Evolutionary conservation across 2,113 vertebrate genomes (phyloP).

Genomic region (Oryzias celebensis): DNA sequence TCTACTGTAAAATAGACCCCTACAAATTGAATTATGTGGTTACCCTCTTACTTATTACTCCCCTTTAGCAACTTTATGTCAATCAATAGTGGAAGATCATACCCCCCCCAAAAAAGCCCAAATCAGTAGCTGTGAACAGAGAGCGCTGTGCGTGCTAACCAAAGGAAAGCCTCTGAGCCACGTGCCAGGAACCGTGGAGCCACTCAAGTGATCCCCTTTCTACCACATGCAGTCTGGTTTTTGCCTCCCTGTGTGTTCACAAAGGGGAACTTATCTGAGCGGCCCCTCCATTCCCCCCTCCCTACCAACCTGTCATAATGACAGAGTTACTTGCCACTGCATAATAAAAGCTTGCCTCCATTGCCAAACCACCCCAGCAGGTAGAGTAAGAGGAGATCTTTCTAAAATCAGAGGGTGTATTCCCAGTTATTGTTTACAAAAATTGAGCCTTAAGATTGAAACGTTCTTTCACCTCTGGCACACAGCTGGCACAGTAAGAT

Average conservation of each 20-base stretch:
- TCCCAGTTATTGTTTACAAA: constrained; percentile 31
- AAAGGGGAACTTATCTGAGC: constrained; percentile 88
- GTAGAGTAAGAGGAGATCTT: constrained; percentile 27
- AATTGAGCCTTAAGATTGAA: constrained; percentile 12
- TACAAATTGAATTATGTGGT: neutral
- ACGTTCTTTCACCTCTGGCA: constrained; percentile 14
- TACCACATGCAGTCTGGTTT: constrained; percentile 85
- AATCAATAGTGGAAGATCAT: constrained; percentile 21
- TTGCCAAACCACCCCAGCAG: constrained; percentile 66
- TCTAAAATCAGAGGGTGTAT: constrained; percentile 12
- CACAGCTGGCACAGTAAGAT: constrained; percentile 7
- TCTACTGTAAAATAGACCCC: neutral
- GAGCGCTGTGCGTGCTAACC: constrained; percentile 39
- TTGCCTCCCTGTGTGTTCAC: constrained; percentile 88
- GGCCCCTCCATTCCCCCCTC: constrained; percentile 18
- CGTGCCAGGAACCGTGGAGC: constrained; percentile 81
- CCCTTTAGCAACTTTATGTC: constrained; percentile 2
- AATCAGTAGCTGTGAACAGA: constrained; percentile 34
- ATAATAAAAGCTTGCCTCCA: constrained; percentile 80
- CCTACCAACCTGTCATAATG: constrained; percentile 72
- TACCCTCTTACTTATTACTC: constrained; percentile 4
- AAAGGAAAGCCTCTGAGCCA: constrained; percentile 56
- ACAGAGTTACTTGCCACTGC: constrained; percentile 75
- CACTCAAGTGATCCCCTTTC: constrained; percentile 79
- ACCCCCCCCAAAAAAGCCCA: constrained; percentile 4